These are phyloP conservation scores for Thalassaphorura encarpata DNA, from an alignment of 1,140 invertebrate genomes.

Conservation along the genomic window DNA sequence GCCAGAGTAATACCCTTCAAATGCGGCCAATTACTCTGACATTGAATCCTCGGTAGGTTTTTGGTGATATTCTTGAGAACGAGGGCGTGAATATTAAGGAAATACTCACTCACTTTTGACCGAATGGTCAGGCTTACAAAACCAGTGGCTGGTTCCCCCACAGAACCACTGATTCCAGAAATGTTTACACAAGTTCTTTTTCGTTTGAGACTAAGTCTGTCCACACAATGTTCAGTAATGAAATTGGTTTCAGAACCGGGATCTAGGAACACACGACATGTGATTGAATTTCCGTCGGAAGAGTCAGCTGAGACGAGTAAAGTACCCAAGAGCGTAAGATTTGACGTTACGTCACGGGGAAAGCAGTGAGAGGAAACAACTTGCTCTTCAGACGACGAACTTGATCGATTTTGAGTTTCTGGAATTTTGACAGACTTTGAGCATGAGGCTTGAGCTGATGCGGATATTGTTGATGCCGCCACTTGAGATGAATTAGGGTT, in stretches of 20 bases:
- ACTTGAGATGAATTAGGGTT: neutral
- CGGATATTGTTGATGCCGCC: neutral
- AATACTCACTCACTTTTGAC: neutral
- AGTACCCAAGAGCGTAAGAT: neutral
- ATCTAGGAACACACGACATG: neutral
- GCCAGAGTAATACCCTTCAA: too few relatives aligned
- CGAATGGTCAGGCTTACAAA: neutral
- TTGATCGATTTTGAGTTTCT: too few relatives aligned
- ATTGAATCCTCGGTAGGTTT: neutral
- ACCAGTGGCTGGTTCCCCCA: neutral
- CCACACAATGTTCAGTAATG: neutral
- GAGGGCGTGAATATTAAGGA: neutral
- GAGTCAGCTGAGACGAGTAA: neutral
- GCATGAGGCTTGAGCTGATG: neutral
- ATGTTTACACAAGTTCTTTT: neutral
- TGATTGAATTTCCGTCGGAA: neutral
- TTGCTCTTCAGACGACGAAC: neutral
- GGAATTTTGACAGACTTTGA: too few relatives aligned
- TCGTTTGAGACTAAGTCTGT: neutral
- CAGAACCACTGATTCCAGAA: neutral
- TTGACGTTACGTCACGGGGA: neutral
- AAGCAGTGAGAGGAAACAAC: neutral
- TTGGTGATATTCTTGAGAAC: neutral
- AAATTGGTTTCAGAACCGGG: neutral
- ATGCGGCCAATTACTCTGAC: neutral